phyloP scores from a whole-genome alignment of 2,797 vertebrate species.

The Enteromius mattozi region DNA sequence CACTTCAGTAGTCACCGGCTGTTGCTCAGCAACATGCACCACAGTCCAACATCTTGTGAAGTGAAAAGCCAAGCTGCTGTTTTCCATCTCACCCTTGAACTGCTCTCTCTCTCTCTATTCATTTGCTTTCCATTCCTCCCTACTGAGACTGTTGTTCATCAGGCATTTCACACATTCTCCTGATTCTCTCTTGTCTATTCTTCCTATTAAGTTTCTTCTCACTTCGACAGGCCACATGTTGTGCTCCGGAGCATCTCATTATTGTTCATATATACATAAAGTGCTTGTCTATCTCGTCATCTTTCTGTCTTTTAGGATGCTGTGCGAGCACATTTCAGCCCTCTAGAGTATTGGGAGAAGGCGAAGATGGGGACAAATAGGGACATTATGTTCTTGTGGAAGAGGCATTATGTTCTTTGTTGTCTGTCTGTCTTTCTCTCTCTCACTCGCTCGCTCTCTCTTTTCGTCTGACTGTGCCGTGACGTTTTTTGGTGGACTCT shows the following conservation, averaged over 20 bases:
- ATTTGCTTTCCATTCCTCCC: slow-evolving; percentile 29
- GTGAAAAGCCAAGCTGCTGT: slow-evolving; percentile 69
- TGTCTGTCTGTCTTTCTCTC: slow-evolving; percentile 26
- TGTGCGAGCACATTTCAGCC: slow-evolving; percentile 12
- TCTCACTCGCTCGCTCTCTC: neutral
- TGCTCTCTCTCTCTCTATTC: slow-evolving; percentile 47
- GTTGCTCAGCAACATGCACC: slow-evolving; percentile 85
- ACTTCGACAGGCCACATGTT: slow-evolving; percentile 18
- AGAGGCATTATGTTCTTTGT: slow-evolving; percentile 43
- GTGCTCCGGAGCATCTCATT: slow-evolving; percentile 28
- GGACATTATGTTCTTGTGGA: slow-evolving; percentile 54
- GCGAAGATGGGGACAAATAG: slow-evolving; percentile 53
- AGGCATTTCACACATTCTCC: slow-evolving; percentile 29
- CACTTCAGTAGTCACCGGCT: slow-evolving; percentile 77
- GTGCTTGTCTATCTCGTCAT: neutral
- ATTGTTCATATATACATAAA: slow-evolving; percentile 46
- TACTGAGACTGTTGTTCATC: slow-evolving; percentile 24
- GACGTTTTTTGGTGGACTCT: slow-evolving; percentile 52
- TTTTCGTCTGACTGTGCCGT: slow-evolving; percentile 43
- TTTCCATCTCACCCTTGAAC: slow-evolving; percentile 63
- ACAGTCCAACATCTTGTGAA: slow-evolving; percentile 78
- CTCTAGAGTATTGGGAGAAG: slow-evolving; percentile 40
- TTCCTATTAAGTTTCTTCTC: slow-evolving; percentile 30
- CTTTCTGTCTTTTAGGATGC: neutral
- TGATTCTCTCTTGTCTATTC: slow-evolving; percentile 24